phyloP scores from a whole-genome alignment of 1,140 invertebrate genomes.

The Steinernema khuongi region DNA sequence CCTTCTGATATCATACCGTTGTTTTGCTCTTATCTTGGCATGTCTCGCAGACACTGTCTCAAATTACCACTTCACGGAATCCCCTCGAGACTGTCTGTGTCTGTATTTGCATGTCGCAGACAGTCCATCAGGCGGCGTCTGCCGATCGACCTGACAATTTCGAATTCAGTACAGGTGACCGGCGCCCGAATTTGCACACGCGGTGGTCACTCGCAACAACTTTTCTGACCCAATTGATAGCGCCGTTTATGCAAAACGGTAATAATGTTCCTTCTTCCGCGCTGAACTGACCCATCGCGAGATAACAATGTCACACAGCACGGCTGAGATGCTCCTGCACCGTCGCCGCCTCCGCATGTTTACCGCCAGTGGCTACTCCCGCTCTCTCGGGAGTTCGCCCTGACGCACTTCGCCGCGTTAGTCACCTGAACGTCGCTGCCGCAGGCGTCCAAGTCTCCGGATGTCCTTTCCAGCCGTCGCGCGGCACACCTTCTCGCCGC shows the following conservation, averaged over 20 bases:
- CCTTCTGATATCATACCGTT: too few relatives aligned
- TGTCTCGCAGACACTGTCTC: too few relatives aligned
- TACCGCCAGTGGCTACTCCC: neutral
- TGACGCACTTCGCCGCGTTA: too few relatives aligned
- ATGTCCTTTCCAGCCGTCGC: neutral
- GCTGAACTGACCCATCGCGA: neutral
- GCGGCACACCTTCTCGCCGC: too few relatives aligned
- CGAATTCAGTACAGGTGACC: too few relatives aligned
- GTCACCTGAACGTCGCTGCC: neutral
- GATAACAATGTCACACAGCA: neutral
- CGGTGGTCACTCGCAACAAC: neutral
- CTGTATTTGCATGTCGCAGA: too few relatives aligned
- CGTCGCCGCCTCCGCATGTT: neutral
- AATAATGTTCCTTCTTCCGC: constrained; percentile 16
- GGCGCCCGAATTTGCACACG: neutral
- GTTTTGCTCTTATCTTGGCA: too few relatives aligned
- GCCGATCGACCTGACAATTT: too few relatives aligned
- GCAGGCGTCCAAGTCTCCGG: neutral
- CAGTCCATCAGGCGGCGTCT: too few relatives aligned
- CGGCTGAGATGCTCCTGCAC: neutral
- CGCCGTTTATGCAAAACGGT: neutral
- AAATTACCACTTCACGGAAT: too few relatives aligned
- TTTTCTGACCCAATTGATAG: constrained; percentile 16
- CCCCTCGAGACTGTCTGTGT: too few relatives aligned
- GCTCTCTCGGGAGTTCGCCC: too few relatives aligned